phyloP scores from a whole-genome alignment of 1,140 invertebrate genomes.

The Neuroterus valhalla region DNA sequence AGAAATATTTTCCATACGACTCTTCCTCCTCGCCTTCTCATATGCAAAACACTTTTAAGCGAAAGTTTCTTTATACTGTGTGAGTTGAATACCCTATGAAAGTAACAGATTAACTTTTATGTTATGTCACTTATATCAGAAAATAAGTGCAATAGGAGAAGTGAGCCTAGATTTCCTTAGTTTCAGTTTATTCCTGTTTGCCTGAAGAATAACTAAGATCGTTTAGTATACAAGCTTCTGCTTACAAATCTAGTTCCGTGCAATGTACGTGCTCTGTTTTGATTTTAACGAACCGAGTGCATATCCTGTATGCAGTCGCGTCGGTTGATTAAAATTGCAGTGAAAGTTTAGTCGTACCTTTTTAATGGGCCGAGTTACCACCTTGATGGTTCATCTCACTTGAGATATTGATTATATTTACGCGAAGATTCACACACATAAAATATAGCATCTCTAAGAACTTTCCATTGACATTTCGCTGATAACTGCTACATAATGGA shows the following conservation, averaged over 20 bases:
- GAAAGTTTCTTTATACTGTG: not conserved
- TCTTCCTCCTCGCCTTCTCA: not conserved
- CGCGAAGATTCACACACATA: not conserved
- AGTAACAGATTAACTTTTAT: conserved; percentile 6
- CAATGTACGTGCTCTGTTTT: conserved; percentile 17
- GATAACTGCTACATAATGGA: not conserved
- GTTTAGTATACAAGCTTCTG: conserved; percentile 5
- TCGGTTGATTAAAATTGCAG: not conserved
- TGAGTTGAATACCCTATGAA: not conserved
- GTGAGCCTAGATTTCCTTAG: not conserved
- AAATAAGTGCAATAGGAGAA: conserved; percentile 8
- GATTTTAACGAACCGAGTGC: conserved; percentile 3
- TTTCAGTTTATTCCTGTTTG: conserved; percentile 1
- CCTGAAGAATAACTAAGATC: conserved; percentile 4
- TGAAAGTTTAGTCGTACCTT: conserved; percentile 11
- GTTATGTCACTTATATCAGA: not conserved
- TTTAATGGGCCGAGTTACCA: not conserved
- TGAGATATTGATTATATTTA: not conserved
- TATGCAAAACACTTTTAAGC: not conserved
- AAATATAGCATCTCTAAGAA: not conserved
- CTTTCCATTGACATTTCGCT: not conserved
- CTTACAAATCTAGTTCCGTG: conserved; percentile 1
- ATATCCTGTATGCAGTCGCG: not conserved
- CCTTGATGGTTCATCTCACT: not conserved
- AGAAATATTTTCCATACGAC: not conserved